A percentile compares a stretch with the other conserved stretches of the same genome.
These are phyloP conservation scores for Hydrozoanthus tunicans DNA, from an alignment of 64 coral and sea anemone species.

Conservation along the genomic window DNA sequence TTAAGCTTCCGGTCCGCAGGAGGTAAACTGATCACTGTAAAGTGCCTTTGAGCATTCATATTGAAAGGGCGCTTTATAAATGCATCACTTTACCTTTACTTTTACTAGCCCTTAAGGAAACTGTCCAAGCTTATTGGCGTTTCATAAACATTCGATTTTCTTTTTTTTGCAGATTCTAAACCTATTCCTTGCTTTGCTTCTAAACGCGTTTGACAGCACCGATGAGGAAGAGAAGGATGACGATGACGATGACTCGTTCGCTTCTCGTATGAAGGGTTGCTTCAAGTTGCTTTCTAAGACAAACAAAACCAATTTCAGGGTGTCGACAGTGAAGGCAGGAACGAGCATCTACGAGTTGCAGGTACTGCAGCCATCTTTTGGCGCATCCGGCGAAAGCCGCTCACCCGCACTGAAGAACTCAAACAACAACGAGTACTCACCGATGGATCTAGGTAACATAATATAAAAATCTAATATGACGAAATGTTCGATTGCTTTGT, in stretches of 20 bases:
- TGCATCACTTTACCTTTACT: background rate
- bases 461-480: background rate
- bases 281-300: slow-evolving; percentile 42
- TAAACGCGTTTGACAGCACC: slow-evolving; percentile 50
- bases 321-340: slow-evolving; percentile 24
- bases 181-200: slow-evolving; percentile 47
- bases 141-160: background rate
- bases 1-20: too few species aligned
- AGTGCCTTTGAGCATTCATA: too few species aligned
- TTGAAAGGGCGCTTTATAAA: too few species aligned
- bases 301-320: slow-evolving; percentile 37
- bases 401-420: background rate
- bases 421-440: background rate
- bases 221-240: slow-evolving; percentile 19
- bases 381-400: background rate
- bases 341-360: slow-evolving; percentile 40
- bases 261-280: background rate
- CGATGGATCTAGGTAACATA: slow-evolving; percentile 1
- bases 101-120: background rate
- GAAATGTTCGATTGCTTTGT: background rate
- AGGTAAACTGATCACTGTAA: too few species aligned
- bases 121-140: background rate
- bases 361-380: background rate
- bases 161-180: slow-evolving; percentile 31
- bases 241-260: slow-evolving; percentile 18